Evolutionary conservation across 2,113 vertebrate genomes (phyloP), one percentile per base, ranked within the genome.

Genomic region (Lampris megalopsis): DNA sequence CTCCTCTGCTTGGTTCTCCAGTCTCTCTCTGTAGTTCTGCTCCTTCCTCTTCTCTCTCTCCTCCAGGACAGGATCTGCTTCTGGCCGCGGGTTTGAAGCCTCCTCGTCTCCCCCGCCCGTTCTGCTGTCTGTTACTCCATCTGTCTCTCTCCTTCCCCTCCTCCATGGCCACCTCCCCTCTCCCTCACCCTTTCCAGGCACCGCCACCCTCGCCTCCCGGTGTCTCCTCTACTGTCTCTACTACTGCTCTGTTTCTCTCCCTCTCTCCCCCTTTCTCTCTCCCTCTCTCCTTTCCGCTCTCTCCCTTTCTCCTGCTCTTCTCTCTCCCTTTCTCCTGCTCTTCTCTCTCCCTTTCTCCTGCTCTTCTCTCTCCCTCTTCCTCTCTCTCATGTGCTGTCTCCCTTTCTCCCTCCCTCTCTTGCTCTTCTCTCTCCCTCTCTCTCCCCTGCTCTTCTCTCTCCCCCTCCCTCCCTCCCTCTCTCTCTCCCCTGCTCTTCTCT

Each of bases 1-100:
- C 56, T 83, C 71, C 60, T 71, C 61, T 9, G 9, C 54, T 82
- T 72, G 70, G 63, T 60, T 70, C 56, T 70, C 62, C 37, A 24
- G 50, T 11, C 41, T 24, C 45, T 68, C 80, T 41, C 53, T 64
- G 43, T 63, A 38, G 48, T 68, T 75, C 58, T 63, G 40, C 38
- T 53, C 58, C 56, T 63, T 59, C 52, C 69, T 68, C n/a, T 63
- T 41, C 10, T 53, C 50, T 53, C 50, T 11, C 50, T 13, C 50
- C 10, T 13, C 4, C 10, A 53, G 50, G 50, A 53, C n/a, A 53
- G 50, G 2, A 45, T 77, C 70, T 77, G 53, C 57, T 82, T 7
- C 68, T 56, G 38, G 49, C 36, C 41, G 43, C 52, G 81, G 49
- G 69, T 80, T 79, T 71, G 68, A 65, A 78, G 10, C 11, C 10